Conservation (phyloP, 2,888 invertebrate genomes). For the Meteorus colon region DNA sequence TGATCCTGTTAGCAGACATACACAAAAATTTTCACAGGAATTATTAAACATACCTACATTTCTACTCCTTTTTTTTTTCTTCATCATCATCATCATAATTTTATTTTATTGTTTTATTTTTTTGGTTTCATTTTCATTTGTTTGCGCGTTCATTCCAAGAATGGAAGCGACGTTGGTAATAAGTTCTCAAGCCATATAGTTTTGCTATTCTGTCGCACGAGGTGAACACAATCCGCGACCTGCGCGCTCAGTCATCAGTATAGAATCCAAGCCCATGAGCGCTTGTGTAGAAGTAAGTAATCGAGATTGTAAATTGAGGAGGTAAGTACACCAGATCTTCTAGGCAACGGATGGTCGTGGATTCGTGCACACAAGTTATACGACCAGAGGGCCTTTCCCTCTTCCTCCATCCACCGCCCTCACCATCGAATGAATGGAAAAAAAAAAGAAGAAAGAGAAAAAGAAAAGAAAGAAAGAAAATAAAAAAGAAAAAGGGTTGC, state of each 20-base stretch:
- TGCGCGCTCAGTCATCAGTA: neutral
- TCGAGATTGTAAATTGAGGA: slow-evolving; percentile 58
- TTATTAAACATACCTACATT: neutral
- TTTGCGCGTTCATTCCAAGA: neutral
- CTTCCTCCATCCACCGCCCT: slow-evolving; percentile 39
- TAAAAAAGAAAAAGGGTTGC: slow-evolving; percentile 55
- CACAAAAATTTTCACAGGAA: neutral
- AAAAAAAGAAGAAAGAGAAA: slow-evolving; percentile 39
- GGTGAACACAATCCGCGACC: slow-evolving; percentile 8
- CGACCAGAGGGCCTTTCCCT: slow-evolving; percentile 26
- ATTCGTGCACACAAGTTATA: slow-evolving; percentile 53
- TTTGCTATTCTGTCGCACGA: slow-evolving; percentile 24
- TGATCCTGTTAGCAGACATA: neutral
- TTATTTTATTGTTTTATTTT: neutral
- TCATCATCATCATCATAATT: neutral
- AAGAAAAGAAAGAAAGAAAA: slow-evolving; percentile 45
- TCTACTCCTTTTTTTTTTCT: neutral
- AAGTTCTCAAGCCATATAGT: slow-evolving; percentile 8
- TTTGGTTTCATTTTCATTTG: neutral
- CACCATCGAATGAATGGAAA: slow-evolving; percentile 39
- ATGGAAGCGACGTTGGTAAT: slow-evolving; percentile 27
- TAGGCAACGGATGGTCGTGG: slow-evolving; percentile 62
- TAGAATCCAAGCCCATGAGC: slow-evolving; percentile 28
- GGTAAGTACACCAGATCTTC: slow-evolving; percentile 54
- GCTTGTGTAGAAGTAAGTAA: slow-evolving; percentile 48